A percentile compares a stretch with the other conserved stretches of the same genome.
These are phyloP conservation scores for Physocephala rufipes DNA, from an alignment of 2,888 invertebrate genomes.

Conservation along the genomic window DNA sequence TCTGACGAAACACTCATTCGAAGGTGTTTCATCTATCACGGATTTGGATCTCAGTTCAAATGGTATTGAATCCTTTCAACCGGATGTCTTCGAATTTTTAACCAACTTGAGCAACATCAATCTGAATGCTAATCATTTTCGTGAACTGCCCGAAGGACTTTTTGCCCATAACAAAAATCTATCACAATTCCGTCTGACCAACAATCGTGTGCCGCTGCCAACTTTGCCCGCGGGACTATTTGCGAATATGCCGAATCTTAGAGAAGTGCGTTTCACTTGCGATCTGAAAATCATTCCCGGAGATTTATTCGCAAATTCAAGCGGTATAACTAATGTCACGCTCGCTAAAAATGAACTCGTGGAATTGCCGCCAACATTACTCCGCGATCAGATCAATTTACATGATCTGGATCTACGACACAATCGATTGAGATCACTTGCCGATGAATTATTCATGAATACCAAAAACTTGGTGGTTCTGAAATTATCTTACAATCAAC, in stretches of 20 bases:
- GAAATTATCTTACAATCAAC: conserved; percentile 73
- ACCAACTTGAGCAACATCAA: conserved; percentile 72
- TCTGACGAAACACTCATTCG: conserved; percentile 72
- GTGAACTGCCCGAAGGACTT: conserved; percentile 71
- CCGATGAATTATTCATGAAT: conserved; percentile 70
- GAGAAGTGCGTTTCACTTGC: conserved; percentile 69
- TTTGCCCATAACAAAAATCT: conserved; percentile 70
- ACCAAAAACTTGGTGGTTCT: conserved; percentile 70
- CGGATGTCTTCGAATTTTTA: conserved; percentile 72
- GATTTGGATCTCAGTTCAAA: conserved; percentile 77
- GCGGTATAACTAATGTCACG: conserved; percentile 70
- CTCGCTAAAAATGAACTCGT: conserved; percentile 71
- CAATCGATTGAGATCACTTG: conserved; percentile 72
- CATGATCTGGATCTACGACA: conserved; percentile 72
- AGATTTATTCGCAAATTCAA: conserved; percentile 72
- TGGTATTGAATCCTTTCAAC: conserved; percentile 71
- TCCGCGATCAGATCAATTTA: conserved; percentile 73
- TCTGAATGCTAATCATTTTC: conserved; percentile 75
- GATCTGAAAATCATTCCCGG: conserved; percentile 71
- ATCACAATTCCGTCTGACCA: conserved; percentile 68
- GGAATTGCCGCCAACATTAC: conserved; percentile 71
- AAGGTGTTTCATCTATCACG: conserved; percentile 71
- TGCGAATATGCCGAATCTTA: conserved; percentile 70
- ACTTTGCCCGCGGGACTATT: conserved; percentile 71
- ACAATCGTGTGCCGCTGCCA: conserved; percentile 70